Base-by-base conservation (phyloP, 2,888 invertebrate species). In the Protonemura montana region DNA sequence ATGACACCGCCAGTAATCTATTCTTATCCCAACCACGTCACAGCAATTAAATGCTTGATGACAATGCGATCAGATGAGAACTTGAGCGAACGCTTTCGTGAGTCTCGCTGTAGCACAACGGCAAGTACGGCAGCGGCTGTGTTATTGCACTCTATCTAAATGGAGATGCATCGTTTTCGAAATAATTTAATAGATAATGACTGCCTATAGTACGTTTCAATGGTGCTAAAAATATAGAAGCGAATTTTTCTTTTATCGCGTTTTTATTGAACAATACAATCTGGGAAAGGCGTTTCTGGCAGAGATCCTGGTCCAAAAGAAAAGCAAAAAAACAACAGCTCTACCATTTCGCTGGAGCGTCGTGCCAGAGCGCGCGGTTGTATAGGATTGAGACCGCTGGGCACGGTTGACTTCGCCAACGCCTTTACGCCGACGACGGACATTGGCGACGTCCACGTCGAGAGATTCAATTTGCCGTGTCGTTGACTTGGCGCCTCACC, bases 1-100 rank as follows among this genome's bases (percentile, higher is more conserved):
- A 29, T 81, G 81, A 81, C 81, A 78, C 26, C 78, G 78, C 78
- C n/a, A 78, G 78, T 59, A 81, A 81, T 81, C 81, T 81, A 30
- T 81, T 81, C 81, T 81, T 81, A 81, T 81, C 26, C 82, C 42
- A 26, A 42, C 82, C 21, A 25, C 42, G 82, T 35, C 82, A 82
- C 25, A 25, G 41, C 82, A 41, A 82, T 82, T 82, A 35, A 82
- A 35, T 2, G 82, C 41, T 35, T 35, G 35, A n/a, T 41, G 35
- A 41, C 82, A 82, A 82, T 41, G 82, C 26, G 82, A 35, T 41
- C 26, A 25, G 27, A 25, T 13, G 7, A 25, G 26, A 78, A 78
- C 78, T 78, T 5, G 6, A 3, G 78, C 6, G 3, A 26, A 78
- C 7, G 26, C 26, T 27, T 26, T 7, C 27, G 21, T 2, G 26